Evolutionary conservation across 2,113 vertebrate species (phyloP).

Genomic region (Cryptotis parvus): DNA sequence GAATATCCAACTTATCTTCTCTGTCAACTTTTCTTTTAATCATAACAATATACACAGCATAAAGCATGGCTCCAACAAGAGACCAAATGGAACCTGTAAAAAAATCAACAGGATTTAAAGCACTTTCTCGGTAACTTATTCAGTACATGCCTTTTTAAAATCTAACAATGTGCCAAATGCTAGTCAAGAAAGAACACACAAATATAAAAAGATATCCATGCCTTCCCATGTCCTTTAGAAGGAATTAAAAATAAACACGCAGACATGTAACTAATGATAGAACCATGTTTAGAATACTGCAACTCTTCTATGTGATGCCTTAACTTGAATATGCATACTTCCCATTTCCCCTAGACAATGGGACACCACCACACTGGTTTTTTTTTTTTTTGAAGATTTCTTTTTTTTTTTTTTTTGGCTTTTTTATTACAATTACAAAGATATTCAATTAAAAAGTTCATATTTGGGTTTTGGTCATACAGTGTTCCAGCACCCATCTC

Average conservation of each 20-base stretch:
- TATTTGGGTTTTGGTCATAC: too few species aligned
- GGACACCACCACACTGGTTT: too few species aligned
- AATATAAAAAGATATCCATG: slow-evolving; percentile 36
- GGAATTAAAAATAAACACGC: slow-evolving; percentile 17
- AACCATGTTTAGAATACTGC: neutral
- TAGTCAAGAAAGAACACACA: neutral
- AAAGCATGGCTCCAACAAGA: slow-evolving; percentile 94
- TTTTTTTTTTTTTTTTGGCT: too few species aligned
- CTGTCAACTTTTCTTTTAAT: slow-evolving; percentile 97
- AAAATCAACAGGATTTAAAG: slow-evolving; percentile 62
- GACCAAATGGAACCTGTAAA: slow-evolving; percentile 95
- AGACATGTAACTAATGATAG: slow-evolving; percentile 31
- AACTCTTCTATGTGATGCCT: neutral
- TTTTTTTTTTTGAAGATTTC: too few species aligned
- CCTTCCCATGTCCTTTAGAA: neutral
- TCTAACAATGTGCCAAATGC: neutral
- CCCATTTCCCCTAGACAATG: slow-evolving; percentile 12
- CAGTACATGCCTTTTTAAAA: slow-evolving; percentile 12
- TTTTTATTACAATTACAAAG: too few species aligned
- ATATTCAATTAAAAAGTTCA: too few species aligned
- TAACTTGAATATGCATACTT: slow-evolving; percentile 39
- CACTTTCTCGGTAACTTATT: slow-evolving; percentile 9
- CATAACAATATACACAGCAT: slow-evolving; percentile 97
- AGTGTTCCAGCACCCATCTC: too few species aligned
- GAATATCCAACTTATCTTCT: slow-evolving; percentile 97